phyloP scores from a whole-genome alignment of 2,113 vertebrate genomes.

The Scomber colias region DNA sequence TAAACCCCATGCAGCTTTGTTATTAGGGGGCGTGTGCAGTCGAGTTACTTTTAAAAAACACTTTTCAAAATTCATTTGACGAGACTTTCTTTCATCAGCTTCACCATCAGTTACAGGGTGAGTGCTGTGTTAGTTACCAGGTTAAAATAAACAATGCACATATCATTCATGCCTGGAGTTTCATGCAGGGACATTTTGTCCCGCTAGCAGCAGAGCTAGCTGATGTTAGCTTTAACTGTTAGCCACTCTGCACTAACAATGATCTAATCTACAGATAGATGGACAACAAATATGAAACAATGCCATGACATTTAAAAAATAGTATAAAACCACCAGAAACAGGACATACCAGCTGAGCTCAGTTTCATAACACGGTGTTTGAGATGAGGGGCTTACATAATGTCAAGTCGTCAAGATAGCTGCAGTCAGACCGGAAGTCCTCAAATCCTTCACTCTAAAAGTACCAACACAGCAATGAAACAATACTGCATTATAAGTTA shows the following conservation, averaged over 20 bases:
- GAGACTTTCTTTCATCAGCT: background rate
- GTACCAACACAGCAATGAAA: too few relatives aligned
- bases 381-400: constrained; percentile 9
- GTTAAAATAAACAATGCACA: background rate
- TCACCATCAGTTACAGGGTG: background rate
- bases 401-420: background rate
- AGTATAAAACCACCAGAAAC: background rate
- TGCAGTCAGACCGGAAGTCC: background rate
- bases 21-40: background rate
- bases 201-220: constrained; percentile 19
- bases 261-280: background rate
- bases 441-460: too few relatives aligned
- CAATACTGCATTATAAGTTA: too few relatives aligned
- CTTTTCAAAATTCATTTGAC: background rate
- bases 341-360: constrained; percentile 43
- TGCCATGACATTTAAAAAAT: accelerated
- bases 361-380: constrained; percentile 31
- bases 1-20: background rate
- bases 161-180: background rate
- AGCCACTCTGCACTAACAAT: background rate
- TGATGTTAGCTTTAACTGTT: background rate
- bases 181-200: constrained; percentile 48
- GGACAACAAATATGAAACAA: background rate
- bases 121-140: background rate
- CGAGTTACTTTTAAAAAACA: background rate